phyloP scores from a whole-genome alignment of 2,797 vertebrate genomes.

The Morelia viridis region DNA sequence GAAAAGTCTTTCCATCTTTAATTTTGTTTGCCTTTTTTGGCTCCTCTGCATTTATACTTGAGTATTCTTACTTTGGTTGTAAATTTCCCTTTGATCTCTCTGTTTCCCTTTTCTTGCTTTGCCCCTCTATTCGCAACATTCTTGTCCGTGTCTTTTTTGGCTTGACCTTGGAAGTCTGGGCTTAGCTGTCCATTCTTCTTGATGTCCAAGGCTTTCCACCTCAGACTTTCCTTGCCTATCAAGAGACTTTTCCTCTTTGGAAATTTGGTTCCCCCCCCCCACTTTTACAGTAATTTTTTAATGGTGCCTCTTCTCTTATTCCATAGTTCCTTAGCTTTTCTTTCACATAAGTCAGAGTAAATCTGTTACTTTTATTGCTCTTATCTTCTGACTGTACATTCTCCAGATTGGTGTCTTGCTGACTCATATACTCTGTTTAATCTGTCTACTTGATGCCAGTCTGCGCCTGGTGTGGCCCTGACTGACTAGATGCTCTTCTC shows the following conservation, averaged over 20 bases:
- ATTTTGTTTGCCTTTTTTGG: neutral
- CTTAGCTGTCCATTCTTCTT: neutral
- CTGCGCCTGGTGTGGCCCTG: neutral
- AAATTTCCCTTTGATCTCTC: neutral
- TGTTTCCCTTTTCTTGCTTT: neutral
- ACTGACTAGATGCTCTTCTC: neutral
- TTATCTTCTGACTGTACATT: neutral
- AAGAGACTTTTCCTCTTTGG: neutral
- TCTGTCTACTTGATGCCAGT: neutral
- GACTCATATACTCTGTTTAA: neutral
- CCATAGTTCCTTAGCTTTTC: neutral
- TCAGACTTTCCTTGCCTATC: neutral
- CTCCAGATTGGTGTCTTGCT: neutral
- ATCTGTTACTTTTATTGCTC: neutral
- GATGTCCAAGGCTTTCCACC: neutral
- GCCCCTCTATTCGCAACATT: no score
- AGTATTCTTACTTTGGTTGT: neutral
- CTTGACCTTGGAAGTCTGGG: neutral
- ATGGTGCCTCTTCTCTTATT: no score
- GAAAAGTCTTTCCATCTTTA: neutral
- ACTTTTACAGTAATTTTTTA: neutral
- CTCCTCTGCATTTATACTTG: neutral
- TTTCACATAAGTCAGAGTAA: neutral
- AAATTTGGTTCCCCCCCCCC: neutral
- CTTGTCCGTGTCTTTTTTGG: neutral